A percentile compares a stretch with the other conserved stretches of the same genome.
phyloP scores from a whole-genome alignment of 2,888 invertebrate genomes.

The Trissonchulus latispiculum region DNA sequence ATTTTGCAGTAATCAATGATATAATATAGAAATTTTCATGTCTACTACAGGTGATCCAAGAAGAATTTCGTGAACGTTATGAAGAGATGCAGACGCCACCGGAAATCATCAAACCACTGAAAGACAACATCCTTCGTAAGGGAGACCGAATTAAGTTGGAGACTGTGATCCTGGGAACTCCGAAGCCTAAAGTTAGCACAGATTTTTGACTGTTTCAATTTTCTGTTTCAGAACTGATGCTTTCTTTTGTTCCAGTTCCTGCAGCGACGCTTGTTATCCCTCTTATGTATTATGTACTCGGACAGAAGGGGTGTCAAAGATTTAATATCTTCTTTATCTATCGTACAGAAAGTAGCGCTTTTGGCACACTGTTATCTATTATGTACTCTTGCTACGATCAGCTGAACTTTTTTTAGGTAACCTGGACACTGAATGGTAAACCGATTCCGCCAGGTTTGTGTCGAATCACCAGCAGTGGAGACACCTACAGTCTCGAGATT shows the following conservation, averaged over 20 bases:
- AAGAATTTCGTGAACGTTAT: background rate
- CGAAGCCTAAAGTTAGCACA: slow-evolving; percentile 41
- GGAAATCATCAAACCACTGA: background rate
- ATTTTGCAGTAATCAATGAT: too few species aligned
- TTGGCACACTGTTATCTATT: too few species aligned
- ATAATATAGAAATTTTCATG: too few species aligned
- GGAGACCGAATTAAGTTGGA: slow-evolving; percentile 35
- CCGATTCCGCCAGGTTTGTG: slow-evolving; percentile 30
- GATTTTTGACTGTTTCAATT: too few species aligned
- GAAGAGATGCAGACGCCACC: background rate
- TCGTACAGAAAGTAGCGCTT: too few species aligned
- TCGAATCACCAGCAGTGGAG: slow-evolving; percentile 41
- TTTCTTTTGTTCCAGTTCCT: too few species aligned
- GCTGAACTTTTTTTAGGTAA: slow-evolving; percentile 33
- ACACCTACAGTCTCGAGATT: slow-evolving; percentile 47
- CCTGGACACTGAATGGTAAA: slow-evolving; percentile 46
- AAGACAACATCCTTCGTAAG: slow-evolving; percentile 31
- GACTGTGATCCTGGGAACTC: slow-evolving; percentile 45
- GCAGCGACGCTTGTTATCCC: too few species aligned
- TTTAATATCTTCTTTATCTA: too few species aligned
- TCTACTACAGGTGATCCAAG: background rate
- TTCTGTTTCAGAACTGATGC: too few species aligned
- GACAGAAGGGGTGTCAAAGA: too few species aligned
- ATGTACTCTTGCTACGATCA: too few species aligned
- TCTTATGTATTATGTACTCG: too few species aligned